Conservation (phyloP, 2,888 invertebrate species). For the Dichetophora obliterata region DNA sequence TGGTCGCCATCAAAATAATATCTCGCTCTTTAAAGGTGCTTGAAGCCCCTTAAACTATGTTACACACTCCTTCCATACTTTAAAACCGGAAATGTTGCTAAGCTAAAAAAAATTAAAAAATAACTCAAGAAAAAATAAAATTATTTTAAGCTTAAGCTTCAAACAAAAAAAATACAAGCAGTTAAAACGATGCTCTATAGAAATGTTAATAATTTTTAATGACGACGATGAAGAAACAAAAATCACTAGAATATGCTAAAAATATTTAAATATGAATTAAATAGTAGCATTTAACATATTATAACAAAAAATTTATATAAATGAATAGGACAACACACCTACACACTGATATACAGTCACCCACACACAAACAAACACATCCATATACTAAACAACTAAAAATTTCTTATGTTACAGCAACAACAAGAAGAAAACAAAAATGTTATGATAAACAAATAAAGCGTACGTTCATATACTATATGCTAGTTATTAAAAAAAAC, state of each 20-base stretch:
- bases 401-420: slow-evolving; percentile 3
- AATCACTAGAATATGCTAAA: slow-evolving; percentile 43
- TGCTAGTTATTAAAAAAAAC: slow-evolving; percentile 8
- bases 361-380: slow-evolving; percentile 43
- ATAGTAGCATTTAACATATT: neutral
- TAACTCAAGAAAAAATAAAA: slow-evolving; percentile 46
- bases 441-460: neutral
- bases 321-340: neutral
- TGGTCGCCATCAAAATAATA: neutral
- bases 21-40: neutral
- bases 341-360: slow-evolving; percentile 25
- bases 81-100: slow-evolving; percentile 17
- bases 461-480: slow-evolving; percentile 11
- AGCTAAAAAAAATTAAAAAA: slow-evolving; percentile 18
- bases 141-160: slow-evolving; percentile 41
- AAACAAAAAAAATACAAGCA: slow-evolving; percentile 39
- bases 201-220: slow-evolving; percentile 38
- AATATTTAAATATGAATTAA: slow-evolving; percentile 39
- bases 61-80: slow-evolving; percentile 36
- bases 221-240: slow-evolving; percentile 28
- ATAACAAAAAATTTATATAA: slow-evolving; percentile 9
- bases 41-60: slow-evolving; percentile 22
- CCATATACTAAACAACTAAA: slow-evolving; percentile 20
- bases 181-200: slow-evolving; percentile 48
- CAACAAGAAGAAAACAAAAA: slow-evolving; percentile 23